Conservation (phyloP, 2,888 invertebrate species). For the Chymomyza amoena region DNA sequence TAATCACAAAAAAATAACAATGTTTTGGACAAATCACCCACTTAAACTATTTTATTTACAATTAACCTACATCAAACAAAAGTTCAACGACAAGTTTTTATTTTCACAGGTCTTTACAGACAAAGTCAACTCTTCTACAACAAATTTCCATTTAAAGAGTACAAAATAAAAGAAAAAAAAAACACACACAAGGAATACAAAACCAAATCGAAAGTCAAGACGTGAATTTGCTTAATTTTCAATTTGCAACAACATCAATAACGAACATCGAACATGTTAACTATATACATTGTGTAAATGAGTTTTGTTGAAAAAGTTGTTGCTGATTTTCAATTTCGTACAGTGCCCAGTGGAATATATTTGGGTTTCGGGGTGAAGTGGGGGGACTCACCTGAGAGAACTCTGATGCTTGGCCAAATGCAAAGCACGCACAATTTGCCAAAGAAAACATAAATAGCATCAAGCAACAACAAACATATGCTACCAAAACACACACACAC, state of each 20-base stretch:
- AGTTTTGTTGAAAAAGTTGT: slow-evolving; percentile 25
- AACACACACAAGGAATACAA: slow-evolving; percentile 12
- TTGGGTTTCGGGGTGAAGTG: neutral
- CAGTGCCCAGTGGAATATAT: neutral
- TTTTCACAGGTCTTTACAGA: neutral
- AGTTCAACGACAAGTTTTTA: too few species aligned
- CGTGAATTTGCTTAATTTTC: slow-evolving; percentile 57
- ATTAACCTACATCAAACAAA: too few species aligned
- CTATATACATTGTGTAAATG: slow-evolving; percentile 40
- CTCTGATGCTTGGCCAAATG: slow-evolving; percentile 20
- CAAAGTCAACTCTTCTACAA: neutral
- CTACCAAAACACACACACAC: neutral
- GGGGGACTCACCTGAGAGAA: slow-evolving; percentile 10
- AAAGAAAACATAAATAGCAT: slow-evolving; percentile 66
- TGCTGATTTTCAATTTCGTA: slow-evolving; percentile 41
- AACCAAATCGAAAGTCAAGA: slow-evolving; percentile 37
- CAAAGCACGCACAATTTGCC: slow-evolving; percentile 65
- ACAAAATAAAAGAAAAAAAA: slow-evolving; percentile 15
- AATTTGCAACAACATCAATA: slow-evolving; percentile 40
- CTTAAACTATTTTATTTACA: too few species aligned
- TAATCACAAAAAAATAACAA: too few species aligned
- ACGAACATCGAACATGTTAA: neutral
- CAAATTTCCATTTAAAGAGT: slow-evolving; percentile 3
- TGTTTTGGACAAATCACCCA: too few species aligned
- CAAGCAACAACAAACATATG: slow-evolving; percentile 49